phyloP scores from a whole-genome alignment of 2,888 invertebrate species.

The Hecatera dysodea region DNA sequence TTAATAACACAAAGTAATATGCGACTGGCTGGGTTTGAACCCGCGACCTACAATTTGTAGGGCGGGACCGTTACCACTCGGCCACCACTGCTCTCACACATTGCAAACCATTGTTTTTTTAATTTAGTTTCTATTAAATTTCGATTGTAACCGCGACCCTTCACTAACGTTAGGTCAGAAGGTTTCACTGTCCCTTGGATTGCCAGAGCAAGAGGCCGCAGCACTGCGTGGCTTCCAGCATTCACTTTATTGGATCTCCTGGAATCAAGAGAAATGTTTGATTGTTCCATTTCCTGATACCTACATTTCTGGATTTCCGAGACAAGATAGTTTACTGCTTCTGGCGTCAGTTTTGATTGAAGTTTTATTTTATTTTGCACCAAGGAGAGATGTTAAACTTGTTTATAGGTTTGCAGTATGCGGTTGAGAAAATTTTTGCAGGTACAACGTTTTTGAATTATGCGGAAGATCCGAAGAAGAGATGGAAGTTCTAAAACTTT shows the following conservation, averaged over 20 bases:
- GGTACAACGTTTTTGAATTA: neutral
- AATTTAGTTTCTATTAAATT: neutral
- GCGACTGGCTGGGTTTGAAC: too few relatives aligned
- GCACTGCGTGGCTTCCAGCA: neutral
- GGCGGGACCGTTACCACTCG: too few relatives aligned
- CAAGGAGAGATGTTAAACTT: neutral
- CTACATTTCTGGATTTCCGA: neutral
- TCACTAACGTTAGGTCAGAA: neutral
- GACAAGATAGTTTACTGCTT: constrained; percentile 2
- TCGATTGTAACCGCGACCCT: neutral
- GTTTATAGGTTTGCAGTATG: constrained; percentile 26
- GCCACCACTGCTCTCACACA: too few relatives aligned
- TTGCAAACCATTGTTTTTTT: neutral
- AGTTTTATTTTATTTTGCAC: constrained; percentile 26
- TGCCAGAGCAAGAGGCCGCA: neutral
- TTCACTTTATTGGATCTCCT: constrained; percentile 1
- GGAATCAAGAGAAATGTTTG: neutral
- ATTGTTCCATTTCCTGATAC: neutral
- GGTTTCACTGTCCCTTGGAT: neutral
- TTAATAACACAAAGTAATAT: too few relatives aligned
- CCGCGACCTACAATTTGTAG: too few relatives aligned
- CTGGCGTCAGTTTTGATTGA: constrained; percentile 25
- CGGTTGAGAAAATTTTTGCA: neutral
- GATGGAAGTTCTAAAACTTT: neutral
- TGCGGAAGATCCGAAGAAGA: neutral